Percentiles rank a stretch among this genome's conserved stretches.
Evolutionary conservation across 1,140 invertebrate genomes (phyloP).

Genomic region (Apis mellifera): Amel_HAv3.1 CM009937.2:10527001-10527500

Average conservation of each 20-base stretch:
- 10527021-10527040: background rate
- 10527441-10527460: no score
- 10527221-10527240: background rate
- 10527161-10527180: constrained; percentile 5
- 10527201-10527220: background rate
- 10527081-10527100: background rate
- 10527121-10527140: constrained; percentile 10
- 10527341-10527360: no score
- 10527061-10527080: background rate
- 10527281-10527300: background rate
- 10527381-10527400: background rate
- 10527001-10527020: background rate
- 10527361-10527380: background rate
- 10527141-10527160: background rate
- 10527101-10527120: constrained; percentile 7
- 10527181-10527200: background rate
- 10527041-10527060: background rate
- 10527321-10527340: background rate
- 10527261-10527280: background rate
- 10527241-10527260: background rate
- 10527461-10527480: constrained; percentile 29
- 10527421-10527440: no score
- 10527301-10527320: no score
- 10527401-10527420: background rate
- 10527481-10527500: constrained; percentile 95